Evolutionary conservation across 2,888 invertebrate genomes (phyloP), one percentile per base, ranked within the genome.

Genomic region (Empis stercorea): DNA sequence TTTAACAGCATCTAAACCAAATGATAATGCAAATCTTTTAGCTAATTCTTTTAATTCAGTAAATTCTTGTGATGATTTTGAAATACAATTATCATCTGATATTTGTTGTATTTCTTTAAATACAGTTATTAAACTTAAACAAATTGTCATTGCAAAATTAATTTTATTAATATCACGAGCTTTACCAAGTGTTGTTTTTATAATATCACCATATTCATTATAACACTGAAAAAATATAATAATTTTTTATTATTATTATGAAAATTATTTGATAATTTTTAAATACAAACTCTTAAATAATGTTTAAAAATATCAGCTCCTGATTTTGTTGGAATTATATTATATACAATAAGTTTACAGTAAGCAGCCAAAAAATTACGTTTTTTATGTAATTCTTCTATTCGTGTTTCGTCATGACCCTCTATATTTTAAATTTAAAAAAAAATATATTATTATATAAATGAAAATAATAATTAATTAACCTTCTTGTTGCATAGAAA

Each of bases 171-270:
- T 93, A 73, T 99, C 99, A 55, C 97, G 78, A 11, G 95, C 92
- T 72, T 97, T 97, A 58, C 89, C 88, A 58, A 99, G 73, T 10
- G 97, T 95, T 32, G 92, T 87, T 73, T 99, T 99, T 56, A 99
- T 86, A 45, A 97, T 96, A 70, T 97, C 97, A 44, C 97, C 96
- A 71, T 95, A 97, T 71, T 97, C 95, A 66, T 94, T 93, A 71
- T 95, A 95, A 67, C 91, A 95, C 82, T 87, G 68, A 40, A 69
- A 34, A n/a, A n/a, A n/a, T 6, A 34, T n/a, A n/a, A n/a, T n/a
- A n/a, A n/a, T n/a, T n/a, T n/a, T n/a, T 34, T 4, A 34, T n/a
- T 7, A 34, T 34, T 34, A 7, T 13, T 16, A 10, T 20, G 17
- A 11, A 20, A 17, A 17, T 36, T n/a, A 37, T 9, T 15, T 37